These are phyloP conservation scores for Miniopterus natalensis DNA, from an alignment of 2,113 vertebrate species.

Conservation along the genomic window DNA sequence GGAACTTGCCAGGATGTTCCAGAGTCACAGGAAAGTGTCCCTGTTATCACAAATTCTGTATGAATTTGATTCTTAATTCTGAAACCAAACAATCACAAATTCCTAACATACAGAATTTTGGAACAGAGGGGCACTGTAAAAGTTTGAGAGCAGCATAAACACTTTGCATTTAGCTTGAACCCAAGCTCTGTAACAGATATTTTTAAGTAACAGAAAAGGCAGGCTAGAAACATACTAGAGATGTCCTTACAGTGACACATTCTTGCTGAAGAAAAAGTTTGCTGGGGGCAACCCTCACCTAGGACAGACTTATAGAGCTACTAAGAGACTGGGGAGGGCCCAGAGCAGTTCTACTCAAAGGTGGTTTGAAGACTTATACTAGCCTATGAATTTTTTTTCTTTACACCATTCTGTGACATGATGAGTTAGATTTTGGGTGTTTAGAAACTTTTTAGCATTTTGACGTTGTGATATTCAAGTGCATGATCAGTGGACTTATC, in stretches of 20 bases:
- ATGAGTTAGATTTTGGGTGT: constrained; percentile 12
- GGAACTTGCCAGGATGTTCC: neutral
- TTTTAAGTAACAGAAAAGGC: constrained; percentile 30
- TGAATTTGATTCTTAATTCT: constrained; percentile 40
- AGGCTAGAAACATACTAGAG: constrained; percentile 21
- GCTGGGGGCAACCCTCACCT: neutral
- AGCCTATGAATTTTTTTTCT: neutral
- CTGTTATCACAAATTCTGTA: constrained; percentile 9
- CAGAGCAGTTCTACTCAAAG: neutral
- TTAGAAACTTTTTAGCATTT: neutral
- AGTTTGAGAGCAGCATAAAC: constrained; percentile 24
- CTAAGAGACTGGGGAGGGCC: neutral
- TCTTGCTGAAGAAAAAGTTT: constrained; percentile 17
- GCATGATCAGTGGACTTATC: neutral
- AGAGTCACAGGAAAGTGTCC: neutral
- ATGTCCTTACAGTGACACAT: neutral
- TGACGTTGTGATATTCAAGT: neutral
- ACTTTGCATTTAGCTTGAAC: constrained; percentile 10
- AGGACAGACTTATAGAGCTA: neutral
- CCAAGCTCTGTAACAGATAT: neutral
- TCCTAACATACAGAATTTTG: constrained; percentile 53
- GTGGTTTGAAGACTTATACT: neutral
- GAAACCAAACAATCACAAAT: neutral
- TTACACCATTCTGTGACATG: neutral
- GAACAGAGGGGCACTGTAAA: neutral